Conservation (phyloP, 1,140 invertebrate species). For the Eupristina koningsbergeri region DNA sequence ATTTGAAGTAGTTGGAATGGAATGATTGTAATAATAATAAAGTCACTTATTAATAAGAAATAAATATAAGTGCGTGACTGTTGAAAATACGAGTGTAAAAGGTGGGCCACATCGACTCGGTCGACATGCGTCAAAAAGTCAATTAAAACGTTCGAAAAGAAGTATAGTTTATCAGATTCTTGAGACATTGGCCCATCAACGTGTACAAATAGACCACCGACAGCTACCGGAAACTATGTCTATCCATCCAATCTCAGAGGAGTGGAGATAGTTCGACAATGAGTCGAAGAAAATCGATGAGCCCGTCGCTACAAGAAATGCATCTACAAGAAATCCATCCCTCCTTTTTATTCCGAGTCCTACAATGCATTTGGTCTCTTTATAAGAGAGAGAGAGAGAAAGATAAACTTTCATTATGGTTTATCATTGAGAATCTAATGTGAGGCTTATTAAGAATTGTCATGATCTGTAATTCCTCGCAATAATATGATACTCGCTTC, state of each 20-base stretch:
- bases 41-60: conserved; percentile 28
- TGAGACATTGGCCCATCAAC: conserved; percentile 46
- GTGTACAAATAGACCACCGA: conserved; percentile 39
- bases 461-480: conserved; percentile 23
- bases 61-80: conserved; percentile 35
- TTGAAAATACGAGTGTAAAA: conserved; percentile 27
- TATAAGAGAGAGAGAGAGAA: background rate
- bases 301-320: conserved; percentile 16
- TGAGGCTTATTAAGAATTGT: background rate
- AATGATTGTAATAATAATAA: conserved; percentile 37
- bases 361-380: conserved; percentile 15
- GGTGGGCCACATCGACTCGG: conserved; percentile 4
- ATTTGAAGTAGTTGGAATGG: conserved; percentile 21
- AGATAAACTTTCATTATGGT: conserved; percentile 16
- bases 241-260: conserved; percentile 38
- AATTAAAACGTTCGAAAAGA: conserved; percentile 41
- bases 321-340: conserved; percentile 38
- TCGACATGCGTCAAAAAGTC: conserved; percentile 47
- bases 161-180: conserved; percentile 42
- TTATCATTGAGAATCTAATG: conserved; percentile 16
- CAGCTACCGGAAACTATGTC: conserved; percentile 50
- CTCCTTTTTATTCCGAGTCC: conserved; percentile 9
- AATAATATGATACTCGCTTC: no score
- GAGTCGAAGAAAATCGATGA: conserved; percentile 50
- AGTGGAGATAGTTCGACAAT: conserved; percentile 48